Conservation (phyloP, 1,140 invertebrate species). For the Musca domestica region DNA sequence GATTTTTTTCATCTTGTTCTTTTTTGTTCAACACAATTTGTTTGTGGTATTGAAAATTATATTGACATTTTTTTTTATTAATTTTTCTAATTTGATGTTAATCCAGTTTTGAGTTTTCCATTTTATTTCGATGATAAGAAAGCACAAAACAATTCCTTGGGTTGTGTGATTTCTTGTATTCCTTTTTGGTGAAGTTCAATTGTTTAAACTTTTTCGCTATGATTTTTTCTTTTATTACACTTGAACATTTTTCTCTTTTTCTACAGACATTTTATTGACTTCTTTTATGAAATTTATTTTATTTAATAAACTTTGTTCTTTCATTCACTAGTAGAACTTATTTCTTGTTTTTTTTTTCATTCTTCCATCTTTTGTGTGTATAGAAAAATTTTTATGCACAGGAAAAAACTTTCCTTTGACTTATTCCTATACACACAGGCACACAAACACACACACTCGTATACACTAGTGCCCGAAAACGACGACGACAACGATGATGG, state of each 20-base stretch:
- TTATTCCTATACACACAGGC: conserved; percentile 10
- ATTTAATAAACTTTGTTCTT: neutral
- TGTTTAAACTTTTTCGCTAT: neutral
- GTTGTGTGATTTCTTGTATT: too few species aligned
- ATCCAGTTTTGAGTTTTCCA: too few species aligned
- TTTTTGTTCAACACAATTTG: neutral
- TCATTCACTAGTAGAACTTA: neutral
- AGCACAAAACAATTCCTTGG: neutral
- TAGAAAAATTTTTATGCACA: conserved; percentile 18
- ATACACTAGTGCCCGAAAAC: neutral
- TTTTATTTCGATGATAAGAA: neutral
- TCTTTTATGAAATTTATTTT: neutral
- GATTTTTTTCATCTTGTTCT: conserved; percentile 5
- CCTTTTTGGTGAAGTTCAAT: too few species aligned
- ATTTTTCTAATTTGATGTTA: neutral
- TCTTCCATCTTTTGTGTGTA: neutral
- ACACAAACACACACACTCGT: neutral
- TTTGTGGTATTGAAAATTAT: neutral
- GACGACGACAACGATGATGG: too few species aligned
- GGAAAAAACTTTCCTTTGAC: conserved; percentile 20
- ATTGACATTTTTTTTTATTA: neutral
- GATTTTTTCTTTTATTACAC: neutral
- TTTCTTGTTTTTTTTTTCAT: neutral
- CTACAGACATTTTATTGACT: neutral
- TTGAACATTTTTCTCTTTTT: neutral